Conservation (phyloP, 2,113 vertebrate species). For the Pluvianellus socialis region DNA sequence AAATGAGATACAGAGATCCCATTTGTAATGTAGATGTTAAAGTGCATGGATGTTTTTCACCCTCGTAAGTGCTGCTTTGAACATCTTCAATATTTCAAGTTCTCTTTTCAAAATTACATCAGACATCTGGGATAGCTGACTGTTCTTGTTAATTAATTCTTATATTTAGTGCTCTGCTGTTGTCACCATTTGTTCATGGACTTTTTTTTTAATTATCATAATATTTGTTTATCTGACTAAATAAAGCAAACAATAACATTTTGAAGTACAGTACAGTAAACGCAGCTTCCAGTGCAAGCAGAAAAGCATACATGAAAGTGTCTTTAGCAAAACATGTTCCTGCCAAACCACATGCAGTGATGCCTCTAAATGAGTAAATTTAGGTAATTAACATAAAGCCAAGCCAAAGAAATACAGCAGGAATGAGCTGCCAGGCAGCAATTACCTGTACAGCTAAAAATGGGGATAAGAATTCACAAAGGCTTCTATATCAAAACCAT, state of each 20-base stretch:
- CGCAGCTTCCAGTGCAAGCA: neutral
- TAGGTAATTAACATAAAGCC: constrained; percentile 48
- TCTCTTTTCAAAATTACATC: constrained; percentile 66
- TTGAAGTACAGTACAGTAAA: constrained; percentile 46
- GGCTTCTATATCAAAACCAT: neutral
- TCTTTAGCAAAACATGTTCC: neutral
- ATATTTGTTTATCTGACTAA: constrained; percentile 74
- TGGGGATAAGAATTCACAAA: neutral
- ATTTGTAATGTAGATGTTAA: constrained; percentile 19
- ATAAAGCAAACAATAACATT: constrained; percentile 70
- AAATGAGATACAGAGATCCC: neutral
- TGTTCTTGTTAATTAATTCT: constrained; percentile 72
- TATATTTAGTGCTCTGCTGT: constrained; percentile 63
- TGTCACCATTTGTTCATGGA: constrained; percentile 68
- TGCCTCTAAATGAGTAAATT: constrained; percentile 44
- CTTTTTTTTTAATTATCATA: constrained; percentile 64
- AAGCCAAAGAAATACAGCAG: constrained; percentile 27
- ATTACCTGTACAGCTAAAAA: constrained; percentile 34
- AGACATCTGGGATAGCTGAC: constrained; percentile 66
- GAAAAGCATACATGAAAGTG: constrained; percentile 31
- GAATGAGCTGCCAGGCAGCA: constrained; percentile 26
- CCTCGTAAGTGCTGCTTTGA: constrained; percentile 26
- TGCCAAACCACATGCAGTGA: constrained; percentile 30
- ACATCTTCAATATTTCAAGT: constrained; percentile 61
- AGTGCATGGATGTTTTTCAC: neutral